Evolutionary conservation across 2,888 invertebrate species (phyloP), one percentile per base, ranked within the genome.

Genomic region (Anarsia innoxiella): DNA sequence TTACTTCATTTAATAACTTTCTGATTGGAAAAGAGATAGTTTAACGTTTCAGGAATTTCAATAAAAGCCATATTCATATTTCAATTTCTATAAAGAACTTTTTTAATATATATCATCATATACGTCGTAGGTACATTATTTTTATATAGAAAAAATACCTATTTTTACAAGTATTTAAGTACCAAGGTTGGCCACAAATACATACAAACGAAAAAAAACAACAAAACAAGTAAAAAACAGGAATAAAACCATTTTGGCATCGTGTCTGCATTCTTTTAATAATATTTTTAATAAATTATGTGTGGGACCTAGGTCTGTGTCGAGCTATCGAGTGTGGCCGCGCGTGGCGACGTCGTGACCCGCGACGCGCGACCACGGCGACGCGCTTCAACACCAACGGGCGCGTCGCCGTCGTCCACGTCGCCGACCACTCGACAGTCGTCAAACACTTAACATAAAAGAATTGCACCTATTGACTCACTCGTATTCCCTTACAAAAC

Each of bases 171-270:
- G 72, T 75, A 64, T 79, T n/a, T 82, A 82, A 82, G 83, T 83
- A 84, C 83, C 83, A 74, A 82, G 75, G 59, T 82, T 78, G 83
- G 83, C 80, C 82, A 84, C 80, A 76, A 76, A 80, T 80, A 82
- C 78, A 78, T 76, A 79, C 75, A 78, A 82, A 80, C 77, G 73
- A 73, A 79, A 74, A n/a, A n/a, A 79, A 79, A 77, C 71, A 82
- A 83, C 77, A 80, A 79, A 83, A 82, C 76, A 79, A 82, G 74
- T 73, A 77, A 80, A 75, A 80, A 80, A 82, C 79, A 79, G 80
- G 82, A 79, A 80, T 80, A 75, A 77, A 80, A 83, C 80, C 82
- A 82, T 82, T 83, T 83, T 83, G 83, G 83, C 83, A 82, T 82
- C 80, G 80, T 74, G 78, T 80, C 77, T 78, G 78, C 77, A 66